Evolutionary conservation across 1,140 invertebrate species (phyloP).

Genomic region (Dysdera silvatica): DNA sequence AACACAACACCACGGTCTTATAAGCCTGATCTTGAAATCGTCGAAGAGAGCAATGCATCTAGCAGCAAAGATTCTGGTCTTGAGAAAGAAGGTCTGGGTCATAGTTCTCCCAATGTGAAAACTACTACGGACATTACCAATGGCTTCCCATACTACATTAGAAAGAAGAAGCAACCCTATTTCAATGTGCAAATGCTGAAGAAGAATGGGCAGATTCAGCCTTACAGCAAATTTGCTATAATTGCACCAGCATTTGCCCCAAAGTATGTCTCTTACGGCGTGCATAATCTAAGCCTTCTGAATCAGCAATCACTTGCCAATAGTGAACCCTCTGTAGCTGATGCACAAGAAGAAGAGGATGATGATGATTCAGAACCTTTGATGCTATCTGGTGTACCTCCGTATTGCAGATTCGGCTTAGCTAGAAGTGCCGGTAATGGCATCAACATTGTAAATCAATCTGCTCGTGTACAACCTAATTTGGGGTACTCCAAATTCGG

Average conservation of each 20-base stretch:
- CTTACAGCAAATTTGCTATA: not conserved
- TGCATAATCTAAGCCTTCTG: not conserved
- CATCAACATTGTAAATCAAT: not conserved
- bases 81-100: not conserved
- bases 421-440: slow-evolving; percentile 2
- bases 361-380: not conserved
- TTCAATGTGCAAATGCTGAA: not conserved
- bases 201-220: no score
- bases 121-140: not conserved
- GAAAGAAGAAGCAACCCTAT: slow-evolving; percentile 2
- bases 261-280: not conserved
- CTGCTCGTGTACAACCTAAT: not conserved
- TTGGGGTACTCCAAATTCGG: slow-evolving; percentile 17
- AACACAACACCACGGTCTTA: slow-evolving; percentile 2
- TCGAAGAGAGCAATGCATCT: not conserved
- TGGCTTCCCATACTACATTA: not conserved
- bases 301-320: not conserved
- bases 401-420: slow-evolving; percentile 18
- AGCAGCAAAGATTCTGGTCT: slow-evolving; percentile 14
- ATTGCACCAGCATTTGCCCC: not conserved
- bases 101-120: not conserved
- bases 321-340: slow-evolving; percentile 9
- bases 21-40: not conserved
- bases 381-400: not conserved
- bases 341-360: not conserved